A percentile compares a stretch with the other conserved stretches of the same genome.
These are phyloP conservation scores for Prochilodus magdalenae DNA, from an alignment of 2,113 vertebrate genomes.

Conservation along the genomic window DNA sequence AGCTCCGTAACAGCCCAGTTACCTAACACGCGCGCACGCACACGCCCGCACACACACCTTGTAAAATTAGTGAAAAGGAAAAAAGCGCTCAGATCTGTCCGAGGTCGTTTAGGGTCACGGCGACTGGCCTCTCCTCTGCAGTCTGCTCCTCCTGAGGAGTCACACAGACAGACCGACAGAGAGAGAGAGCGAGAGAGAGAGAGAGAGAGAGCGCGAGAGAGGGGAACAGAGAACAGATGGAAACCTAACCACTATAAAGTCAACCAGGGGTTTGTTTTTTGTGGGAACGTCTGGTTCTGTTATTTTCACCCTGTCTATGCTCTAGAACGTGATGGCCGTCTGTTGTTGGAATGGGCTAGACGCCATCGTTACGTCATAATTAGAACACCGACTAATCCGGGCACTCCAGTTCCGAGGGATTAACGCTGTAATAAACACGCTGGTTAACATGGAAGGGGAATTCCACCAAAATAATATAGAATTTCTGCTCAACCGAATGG, in stretches of 20 bases:
- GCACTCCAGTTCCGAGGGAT: not conserved
- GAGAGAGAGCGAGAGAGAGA: not conserved
- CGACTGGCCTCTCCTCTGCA: no score
- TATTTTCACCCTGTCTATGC: not conserved
- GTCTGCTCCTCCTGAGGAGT: no score
- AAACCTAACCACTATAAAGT: no score
- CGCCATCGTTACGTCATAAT: not conserved
- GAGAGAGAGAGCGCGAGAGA: no score
- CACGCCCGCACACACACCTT: conserved; percentile 2
- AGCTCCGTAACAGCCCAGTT: conserved; percentile 83
- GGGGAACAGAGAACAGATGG: no score
- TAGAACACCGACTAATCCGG: not conserved
- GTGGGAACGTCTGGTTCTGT: not conserved
- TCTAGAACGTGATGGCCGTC: not conserved
- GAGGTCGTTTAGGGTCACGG: not conserved
- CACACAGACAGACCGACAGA: no score
- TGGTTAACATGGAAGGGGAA: not conserved
- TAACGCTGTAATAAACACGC: not conserved
- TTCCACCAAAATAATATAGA: no score
- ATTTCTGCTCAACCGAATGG: no score
- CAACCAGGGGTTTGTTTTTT: no score
- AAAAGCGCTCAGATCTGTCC: not conserved
- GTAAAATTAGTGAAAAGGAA: conserved; percentile 17
- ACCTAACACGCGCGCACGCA: conserved; percentile 63
- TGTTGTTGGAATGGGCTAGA: not conserved